Evolutionary conservation across 2,888 invertebrate species (phyloP).

Genomic region (Stenodera caucasica): DNA sequence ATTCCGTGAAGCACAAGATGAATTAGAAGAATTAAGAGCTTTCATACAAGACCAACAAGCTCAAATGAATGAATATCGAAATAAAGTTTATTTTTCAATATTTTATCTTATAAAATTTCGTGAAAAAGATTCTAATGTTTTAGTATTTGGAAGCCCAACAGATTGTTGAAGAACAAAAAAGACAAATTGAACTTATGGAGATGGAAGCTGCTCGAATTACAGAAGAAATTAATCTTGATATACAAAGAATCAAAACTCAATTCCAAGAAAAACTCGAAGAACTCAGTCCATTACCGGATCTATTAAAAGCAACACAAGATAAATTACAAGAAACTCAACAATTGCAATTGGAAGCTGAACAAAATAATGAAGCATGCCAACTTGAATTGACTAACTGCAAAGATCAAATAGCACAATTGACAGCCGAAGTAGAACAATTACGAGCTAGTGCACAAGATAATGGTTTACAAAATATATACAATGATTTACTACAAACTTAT

Average conservation of each 20-base stretch:
- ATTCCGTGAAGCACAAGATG: conserved; percentile 63
- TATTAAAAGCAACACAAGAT: conserved; percentile 68
- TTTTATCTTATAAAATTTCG: neutral
- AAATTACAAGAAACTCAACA: conserved; percentile 71
- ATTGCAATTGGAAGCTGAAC: conserved; percentile 56
- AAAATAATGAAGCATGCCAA: conserved; percentile 65
- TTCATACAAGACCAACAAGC: conserved; percentile 67
- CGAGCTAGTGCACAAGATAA: conserved; percentile 58
- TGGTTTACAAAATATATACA: conserved; percentile 48
- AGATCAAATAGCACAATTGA: conserved; percentile 51
- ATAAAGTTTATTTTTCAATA: conserved; percentile 55
- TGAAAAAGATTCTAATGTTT: conserved; percentile 19
- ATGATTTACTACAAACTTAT: conserved; percentile 42
- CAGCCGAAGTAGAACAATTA: conserved; percentile 59
- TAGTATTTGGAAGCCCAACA: conserved; percentile 69
- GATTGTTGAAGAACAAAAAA: conserved; percentile 68
- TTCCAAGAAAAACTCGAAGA: conserved; percentile 75
- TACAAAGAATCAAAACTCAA: conserved; percentile 69
- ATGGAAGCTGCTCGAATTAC: conserved; percentile 71
- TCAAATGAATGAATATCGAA: conserved; percentile 70
- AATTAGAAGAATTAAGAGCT: conserved; percentile 61
- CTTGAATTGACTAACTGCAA: conserved; percentile 66
- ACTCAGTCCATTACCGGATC: conserved; percentile 68
- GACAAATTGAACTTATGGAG: conserved; percentile 71
- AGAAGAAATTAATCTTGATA: conserved; percentile 72